A percentile compares a stretch with the other conserved stretches of the same genome.
Conservation (phyloP, 2,888 invertebrate species). For the Lagria hirta region DNA sequence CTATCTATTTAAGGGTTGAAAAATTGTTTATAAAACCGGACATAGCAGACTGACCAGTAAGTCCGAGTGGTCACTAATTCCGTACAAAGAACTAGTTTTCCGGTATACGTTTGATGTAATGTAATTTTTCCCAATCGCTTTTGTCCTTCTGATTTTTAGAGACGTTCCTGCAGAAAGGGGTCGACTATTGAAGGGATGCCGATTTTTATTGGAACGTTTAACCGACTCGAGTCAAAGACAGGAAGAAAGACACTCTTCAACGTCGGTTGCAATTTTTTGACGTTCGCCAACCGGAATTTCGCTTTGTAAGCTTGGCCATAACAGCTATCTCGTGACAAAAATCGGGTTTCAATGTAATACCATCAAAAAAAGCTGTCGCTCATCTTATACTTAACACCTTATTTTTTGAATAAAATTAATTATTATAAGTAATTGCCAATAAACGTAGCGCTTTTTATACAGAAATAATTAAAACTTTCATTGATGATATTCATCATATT, state of each 20-base stretch:
- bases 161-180: conserved; percentile 28
- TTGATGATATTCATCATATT: too few species aligned
- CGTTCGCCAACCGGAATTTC: too few species aligned
- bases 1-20: conserved; percentile 29
- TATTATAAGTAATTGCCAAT: too few species aligned
- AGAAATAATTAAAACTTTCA: too few species aligned
- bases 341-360: too few species aligned
- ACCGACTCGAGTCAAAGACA: conserved; percentile 11
- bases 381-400: too few species aligned
- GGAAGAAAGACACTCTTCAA: conserved; percentile 1
- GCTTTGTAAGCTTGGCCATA: too few species aligned
- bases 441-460: too few species aligned
- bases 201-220: conserved; percentile 23
- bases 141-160: conserved; percentile 37
- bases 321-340: too few species aligned
- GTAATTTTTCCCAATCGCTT: conserved; percentile 39
- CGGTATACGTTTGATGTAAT: conserved; percentile 38
- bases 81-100: conserved; percentile 37
- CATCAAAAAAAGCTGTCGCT: too few species aligned
- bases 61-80: conserved; percentile 37
- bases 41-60: conserved; percentile 27
- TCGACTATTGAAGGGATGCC: conserved; percentile 15
- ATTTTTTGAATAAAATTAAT: too few species aligned
- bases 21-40: conserved; percentile 27
- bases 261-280: conserved; percentile 7